A percentile compares a stretch with the other conserved stretches of the same genome.
Evolutionary conservation across 2,888 invertebrate species (phyloP).

Genomic region (Pomacea canaliculata): DNA sequence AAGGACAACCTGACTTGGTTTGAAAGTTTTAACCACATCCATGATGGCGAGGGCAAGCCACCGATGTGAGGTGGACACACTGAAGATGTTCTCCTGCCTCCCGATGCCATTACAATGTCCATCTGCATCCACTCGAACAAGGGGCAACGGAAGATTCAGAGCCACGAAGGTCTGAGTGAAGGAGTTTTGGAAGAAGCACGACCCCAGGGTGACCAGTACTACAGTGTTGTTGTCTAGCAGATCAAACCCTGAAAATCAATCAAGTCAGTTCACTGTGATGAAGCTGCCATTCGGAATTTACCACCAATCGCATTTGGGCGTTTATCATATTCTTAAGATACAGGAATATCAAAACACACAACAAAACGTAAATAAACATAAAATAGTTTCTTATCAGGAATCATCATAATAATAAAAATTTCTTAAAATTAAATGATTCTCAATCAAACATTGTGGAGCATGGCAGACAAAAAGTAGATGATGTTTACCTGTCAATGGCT

Average conservation of each 20-base stretch:
- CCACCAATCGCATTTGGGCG: too few relatives aligned
- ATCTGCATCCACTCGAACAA: neutral
- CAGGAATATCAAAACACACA: too few relatives aligned
- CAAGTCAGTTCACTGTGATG: too few relatives aligned
- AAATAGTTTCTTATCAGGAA: too few relatives aligned
- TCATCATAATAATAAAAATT: too few relatives aligned
- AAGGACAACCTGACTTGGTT: neutral
- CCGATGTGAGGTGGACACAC: neutral
- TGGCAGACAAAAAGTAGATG: too few relatives aligned
- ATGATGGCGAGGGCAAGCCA: neutral
- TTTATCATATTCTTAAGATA: too few relatives aligned
- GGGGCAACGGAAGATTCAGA: neutral
- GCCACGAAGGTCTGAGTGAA: neutral
- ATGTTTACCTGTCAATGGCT: too few relatives aligned
- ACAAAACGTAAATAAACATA: too few relatives aligned
- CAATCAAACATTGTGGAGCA: too few relatives aligned
- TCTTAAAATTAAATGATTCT: too few relatives aligned
- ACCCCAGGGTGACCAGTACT: slow-evolving; percentile 1
- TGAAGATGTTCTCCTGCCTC: neutral
- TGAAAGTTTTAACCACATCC: neutral
- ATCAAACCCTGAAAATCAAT: neutral
- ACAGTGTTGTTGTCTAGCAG: slow-evolving; percentile 1
- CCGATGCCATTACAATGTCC: neutral
- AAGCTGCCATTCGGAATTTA: too few relatives aligned
- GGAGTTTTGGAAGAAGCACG: slow-evolving; percentile 8